phyloP scores from a whole-genome alignment of 2,888 invertebrate genomes.

The Sesia bembeciformis region DNA sequence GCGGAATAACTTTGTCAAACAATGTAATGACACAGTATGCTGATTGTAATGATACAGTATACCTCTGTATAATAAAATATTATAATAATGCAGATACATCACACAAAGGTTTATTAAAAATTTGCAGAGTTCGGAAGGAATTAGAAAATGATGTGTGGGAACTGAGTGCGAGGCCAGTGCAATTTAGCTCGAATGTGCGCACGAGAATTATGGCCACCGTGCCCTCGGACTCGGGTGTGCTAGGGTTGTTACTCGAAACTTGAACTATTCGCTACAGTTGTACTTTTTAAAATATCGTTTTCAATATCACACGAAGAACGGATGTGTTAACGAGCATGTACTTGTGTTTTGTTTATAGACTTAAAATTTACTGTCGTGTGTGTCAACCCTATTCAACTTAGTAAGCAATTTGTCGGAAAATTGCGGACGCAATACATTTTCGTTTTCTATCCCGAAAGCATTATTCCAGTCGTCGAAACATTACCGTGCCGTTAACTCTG shows the following conservation, averaged over 20 bases:
- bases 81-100: slow-evolving; percentile 8
- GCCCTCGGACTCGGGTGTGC: slow-evolving; percentile 17
- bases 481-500: slow-evolving; percentile 14
- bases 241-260: slow-evolving; percentile 1
- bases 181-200: slow-evolving; percentile 57
- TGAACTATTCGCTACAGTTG: background rate
- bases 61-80: background rate
- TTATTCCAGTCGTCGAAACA: slow-evolving; percentile 20
- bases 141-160: slow-evolving; percentile 69
- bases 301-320: background rate
- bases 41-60: background rate
- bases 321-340: background rate
- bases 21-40: background rate
- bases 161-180: slow-evolving; percentile 38
- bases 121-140: slow-evolving; percentile 43
- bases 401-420: slow-evolving; percentile 38
- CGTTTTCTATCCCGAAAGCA: slow-evolving; percentile 22
- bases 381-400: background rate
- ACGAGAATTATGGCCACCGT: slow-evolving; percentile 54
- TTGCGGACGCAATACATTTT: slow-evolving; percentile 28
- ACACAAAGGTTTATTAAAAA: slow-evolving; percentile 37
- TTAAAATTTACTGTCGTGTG: background rate
- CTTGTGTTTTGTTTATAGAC: background rate
- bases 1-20: background rate
- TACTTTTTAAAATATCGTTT: background rate